Evolutionary conservation across 2,888 invertebrate genomes (phyloP), one percentile per base, ranked within the genome.

Genomic region (Anticlea derivata): DNA sequence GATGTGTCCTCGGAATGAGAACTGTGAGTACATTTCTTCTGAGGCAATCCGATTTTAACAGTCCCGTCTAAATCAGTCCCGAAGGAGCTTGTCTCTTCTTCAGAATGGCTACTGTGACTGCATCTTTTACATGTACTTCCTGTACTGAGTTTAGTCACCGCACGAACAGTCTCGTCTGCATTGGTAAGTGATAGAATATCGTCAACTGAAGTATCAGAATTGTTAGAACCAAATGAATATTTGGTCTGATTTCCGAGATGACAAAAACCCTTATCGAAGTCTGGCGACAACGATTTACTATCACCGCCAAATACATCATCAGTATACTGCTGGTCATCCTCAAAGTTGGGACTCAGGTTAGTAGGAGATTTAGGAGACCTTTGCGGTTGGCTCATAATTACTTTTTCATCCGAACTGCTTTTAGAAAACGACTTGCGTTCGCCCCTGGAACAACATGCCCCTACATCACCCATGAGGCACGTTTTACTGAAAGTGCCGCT

Each of bases 1-100:
- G 96, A 96, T 0, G 96, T 96, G 68, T 96, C 96, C 80, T 96
- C 96, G 4, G 96, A 96, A 80, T 96, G 96, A 0, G 96, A 95
- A 66, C 96, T 95, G 62, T 96, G 95, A 0, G 96, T 96, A 70
- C 95, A 96, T 74, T 95, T 96, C 68, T 95, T 95, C 54, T 94
- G 95, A 64, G 95, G 95, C 11, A 96, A 76, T 1, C 94, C 96
- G 70, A 95, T 94, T 75, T 95, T 93, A 0, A 96, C 96, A 0
- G 96, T 96, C 10, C 96, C 96, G 70, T 96, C 96, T 24, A 95
- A 88, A 68, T 95, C 95, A 0, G 95, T 95, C 0, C 95, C 95
- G 68, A 94, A 92, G 0, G 95, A 95, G 72, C 95, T 95, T 0
- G 95, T 94, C 75, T 95, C 95, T 68, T 93, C 93, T 72, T 95